These are phyloP conservation scores for Volucella bombylans DNA, from an alignment of 2,888 invertebrate species.

Conservation along the genomic window DNA sequence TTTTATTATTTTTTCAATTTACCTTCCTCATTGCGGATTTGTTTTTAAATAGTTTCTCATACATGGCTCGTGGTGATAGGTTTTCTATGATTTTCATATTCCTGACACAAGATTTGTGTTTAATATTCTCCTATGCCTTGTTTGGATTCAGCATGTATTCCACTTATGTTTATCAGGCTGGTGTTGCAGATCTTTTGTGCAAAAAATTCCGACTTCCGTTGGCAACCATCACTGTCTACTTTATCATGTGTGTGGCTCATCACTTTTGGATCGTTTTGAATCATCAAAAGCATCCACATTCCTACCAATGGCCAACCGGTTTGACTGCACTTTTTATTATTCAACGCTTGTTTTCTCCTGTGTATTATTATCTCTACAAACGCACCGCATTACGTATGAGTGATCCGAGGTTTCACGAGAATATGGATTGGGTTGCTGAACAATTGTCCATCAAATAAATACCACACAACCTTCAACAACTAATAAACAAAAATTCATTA, in stretches of 20 bases:
- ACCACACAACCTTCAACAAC: not conserved
- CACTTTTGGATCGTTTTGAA: conserved; percentile 91
- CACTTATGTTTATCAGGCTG: conserved; percentile 96
- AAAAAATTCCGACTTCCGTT: conserved; percentile 91
- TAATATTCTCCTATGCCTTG: conserved; percentile 82
- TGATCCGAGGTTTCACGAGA: conserved; percentile 95
- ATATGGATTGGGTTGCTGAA: conserved; percentile 90
- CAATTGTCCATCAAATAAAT: conserved; percentile 81
- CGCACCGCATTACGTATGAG: conserved; percentile 92
- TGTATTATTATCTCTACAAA: conserved; percentile 96
- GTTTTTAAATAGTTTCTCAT: conserved; percentile 89
- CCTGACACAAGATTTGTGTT: too few species aligned
- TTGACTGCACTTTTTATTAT: conserved; percentile 89
- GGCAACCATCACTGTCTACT: conserved; percentile 88
- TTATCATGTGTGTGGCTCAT: conserved; percentile 88
- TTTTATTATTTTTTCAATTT: conserved; percentile 87
- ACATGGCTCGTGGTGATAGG: conserved; percentile 85
- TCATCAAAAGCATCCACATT: conserved; percentile 86
- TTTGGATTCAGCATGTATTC: conserved; percentile 94
- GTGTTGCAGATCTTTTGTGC: conserved; percentile 91
- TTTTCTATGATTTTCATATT: conserved; percentile 75
- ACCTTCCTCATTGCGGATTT: conserved; percentile 88
- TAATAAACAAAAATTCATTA: not conserved
- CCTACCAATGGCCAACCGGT: conserved; percentile 86
- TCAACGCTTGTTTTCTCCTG: conserved; percentile 90